Evolutionary conservation across 2,888 invertebrate species (phyloP), one percentile per base, ranked within the genome.

Genomic region (Hoplodrina ambigua): DNA sequence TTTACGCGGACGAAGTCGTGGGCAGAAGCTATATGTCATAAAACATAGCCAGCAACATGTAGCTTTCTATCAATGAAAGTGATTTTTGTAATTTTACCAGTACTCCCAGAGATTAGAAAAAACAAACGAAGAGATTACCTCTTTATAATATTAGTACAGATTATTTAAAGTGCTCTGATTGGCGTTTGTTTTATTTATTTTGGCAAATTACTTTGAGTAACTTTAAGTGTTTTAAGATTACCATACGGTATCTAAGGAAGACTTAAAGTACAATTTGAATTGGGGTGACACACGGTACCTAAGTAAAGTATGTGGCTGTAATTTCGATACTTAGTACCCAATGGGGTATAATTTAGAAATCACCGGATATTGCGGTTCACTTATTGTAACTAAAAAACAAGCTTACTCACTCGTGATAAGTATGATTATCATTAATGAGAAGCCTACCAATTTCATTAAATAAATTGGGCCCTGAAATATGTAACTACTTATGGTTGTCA

Each of bases 101-200:
- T 25, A 25, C 25, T 25, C 2, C 25, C 25, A 25, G 25, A 25
- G 25, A n/a, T n/a, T n/a, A n/a, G n/a, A n/a, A n/a, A n/a, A n/a
- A n/a, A n/a, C n/a, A n/a, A n/a, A n/a, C n/a, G n/a, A n/a, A 25
- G 25, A 25, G 25, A 25, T 25, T 25, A 25, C 25, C 25, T 25
- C 2, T 25, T 25, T 25, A 25, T 25, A 2, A 25, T 33, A 33
- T 33, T 33, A 33, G 33, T 33, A 33, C 7, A 7, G 33, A 76
- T 68, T 69, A 75, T 75, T 72, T 74, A 69, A 46, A n/a, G 71
- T 73, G 37, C n/a, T 56, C 60, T 75, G 65, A 52, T 64, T 60
- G 61, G 50, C 62, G 15, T 55, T n/a, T 60, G 4, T 67, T 62
- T 73, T 56, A 63, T 64, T 61, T 37, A 10, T 41, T 52, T 33